Percentiles rank a stretch among this genome's conserved stretches.
phyloP scores from a whole-genome alignment of 2,797 vertebrate genomes.

The Melopsittacus undulatus region DNA sequence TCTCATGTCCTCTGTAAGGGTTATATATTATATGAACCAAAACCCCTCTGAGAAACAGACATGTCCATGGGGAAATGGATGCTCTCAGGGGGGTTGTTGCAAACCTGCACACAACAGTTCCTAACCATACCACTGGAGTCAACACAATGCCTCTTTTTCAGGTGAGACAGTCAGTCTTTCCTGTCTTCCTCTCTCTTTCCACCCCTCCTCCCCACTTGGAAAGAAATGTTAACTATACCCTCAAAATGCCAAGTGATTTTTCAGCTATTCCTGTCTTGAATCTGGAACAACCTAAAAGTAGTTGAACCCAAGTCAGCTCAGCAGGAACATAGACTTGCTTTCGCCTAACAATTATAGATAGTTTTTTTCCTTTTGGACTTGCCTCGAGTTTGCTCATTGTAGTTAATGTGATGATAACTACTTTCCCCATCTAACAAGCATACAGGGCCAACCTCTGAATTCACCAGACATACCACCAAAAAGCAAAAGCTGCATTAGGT shows the following conservation, averaged over 20 bases:
- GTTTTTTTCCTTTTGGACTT: not conserved
- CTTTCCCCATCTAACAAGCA: not conserved
- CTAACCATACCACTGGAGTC: not conserved
- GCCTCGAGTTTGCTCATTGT: not conserved
- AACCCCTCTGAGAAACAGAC: not conserved
- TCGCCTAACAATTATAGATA: not conserved
- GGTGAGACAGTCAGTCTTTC: not conserved
- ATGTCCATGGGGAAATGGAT: not conserved
- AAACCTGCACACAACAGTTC: not conserved
- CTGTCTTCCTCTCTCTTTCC: not conserved
- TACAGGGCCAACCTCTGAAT: not conserved
- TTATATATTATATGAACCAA: not conserved
- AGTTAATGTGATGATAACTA: not conserved
- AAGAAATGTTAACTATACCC: not conserved
- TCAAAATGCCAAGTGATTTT: not conserved
- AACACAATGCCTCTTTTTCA: not conserved
- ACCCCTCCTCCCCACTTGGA: not conserved
- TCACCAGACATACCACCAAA: not conserved
- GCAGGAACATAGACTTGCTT: not conserved
- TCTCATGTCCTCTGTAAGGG: not conserved
- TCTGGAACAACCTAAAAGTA: not conserved
- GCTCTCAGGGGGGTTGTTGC: not conserved
- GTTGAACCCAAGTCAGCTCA: not conserved
- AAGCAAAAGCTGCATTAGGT: not conserved
- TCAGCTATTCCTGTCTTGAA: not conserved